A percentile compares a stretch with the other conserved stretches of the same genome.
These are phyloP conservation scores for Nebria ingens DNA, from an alignment of 1,140 invertebrate species.

Conservation along the genomic window DNA sequence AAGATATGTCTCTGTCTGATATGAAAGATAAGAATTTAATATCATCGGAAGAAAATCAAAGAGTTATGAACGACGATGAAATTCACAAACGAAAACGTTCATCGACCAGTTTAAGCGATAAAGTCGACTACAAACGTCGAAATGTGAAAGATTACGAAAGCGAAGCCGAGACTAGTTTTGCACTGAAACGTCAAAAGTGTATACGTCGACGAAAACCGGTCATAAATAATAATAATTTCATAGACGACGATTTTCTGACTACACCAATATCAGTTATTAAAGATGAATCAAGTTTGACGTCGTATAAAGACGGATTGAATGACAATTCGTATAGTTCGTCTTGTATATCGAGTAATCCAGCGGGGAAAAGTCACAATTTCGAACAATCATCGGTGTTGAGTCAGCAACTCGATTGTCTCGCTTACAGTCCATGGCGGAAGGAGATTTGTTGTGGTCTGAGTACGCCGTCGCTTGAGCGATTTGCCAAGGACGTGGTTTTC, in stretches of 20 bases:
- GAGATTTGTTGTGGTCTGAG: not conserved
- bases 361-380: not conserved
- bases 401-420: not conserved
- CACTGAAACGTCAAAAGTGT: constrained; percentile 29
- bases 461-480: not conserved
- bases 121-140: constrained; percentile 12
- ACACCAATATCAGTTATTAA: not conserved
- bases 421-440: not conserved
- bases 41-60: constrained; percentile 5
- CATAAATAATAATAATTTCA: constrained; percentile 14
- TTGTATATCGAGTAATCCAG: not conserved
- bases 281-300: not conserved
- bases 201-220: constrained; percentile 22
- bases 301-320: constrained; percentile 4
- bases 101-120: constrained; percentile 12
- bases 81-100: constrained; percentile 21
- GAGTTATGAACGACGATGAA: constrained; percentile 17
- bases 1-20: too few species aligned
- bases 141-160: constrained; percentile 16
- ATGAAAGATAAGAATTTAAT: constrained; percentile 15
- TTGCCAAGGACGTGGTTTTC: not conserved
- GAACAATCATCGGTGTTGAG: not conserved
- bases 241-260: constrained; percentile 10
- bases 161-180: constrained; percentile 16
- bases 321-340: constrained; percentile 20